A percentile compares a stretch with the other conserved stretches of the same genome.
phyloP scores from a whole-genome alignment of 2,888 invertebrate genomes.

The Drosophila putrida region DNA sequence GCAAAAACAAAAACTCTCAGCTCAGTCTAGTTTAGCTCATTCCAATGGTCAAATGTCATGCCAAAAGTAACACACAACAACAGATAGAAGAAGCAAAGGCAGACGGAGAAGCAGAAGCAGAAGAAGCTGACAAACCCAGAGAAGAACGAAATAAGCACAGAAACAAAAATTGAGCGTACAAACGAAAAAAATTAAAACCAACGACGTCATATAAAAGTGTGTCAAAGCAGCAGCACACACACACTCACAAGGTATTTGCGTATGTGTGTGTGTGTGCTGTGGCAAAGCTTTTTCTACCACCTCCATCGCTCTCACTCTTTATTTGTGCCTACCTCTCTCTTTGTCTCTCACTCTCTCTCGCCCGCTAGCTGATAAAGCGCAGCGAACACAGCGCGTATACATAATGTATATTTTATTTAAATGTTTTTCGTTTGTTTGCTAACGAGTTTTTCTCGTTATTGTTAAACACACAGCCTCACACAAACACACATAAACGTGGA shows the following conservation, averaged over 20 bases:
- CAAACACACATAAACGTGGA: conserved; percentile 10
- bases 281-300: conserved; percentile 65
- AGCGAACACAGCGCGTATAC: conserved; percentile 74
- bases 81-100: conserved; percentile 1
- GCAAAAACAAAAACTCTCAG: conserved; percentile 25
- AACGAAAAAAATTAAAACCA: conserved; percentile 74
- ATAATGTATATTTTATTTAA: conserved; percentile 68
- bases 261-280: conserved; percentile 19
- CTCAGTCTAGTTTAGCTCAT: conserved; percentile 25
- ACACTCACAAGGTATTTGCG: conserved; percentile 3
- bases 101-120: not conserved
- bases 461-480: conserved; percentile 24
- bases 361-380: conserved; percentile 66
- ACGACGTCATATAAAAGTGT: conserved; percentile 84
- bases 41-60: conserved; percentile 76
- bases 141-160: conserved; percentile 44
- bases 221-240: conserved; percentile 75
- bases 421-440: conserved; percentile 65
- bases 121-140: conserved; percentile 40
- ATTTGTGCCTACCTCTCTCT: conserved; percentile 28
- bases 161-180: conserved; percentile 53
- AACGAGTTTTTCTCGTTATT: conserved; percentile 76
- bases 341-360: conserved; percentile 7
- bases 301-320: conserved; percentile 45
- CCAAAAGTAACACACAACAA: conserved; percentile 39